Evolutionary conservation across 2,113 vertebrate species (phyloP).

Genomic region (Polypterus bichir): DNA sequence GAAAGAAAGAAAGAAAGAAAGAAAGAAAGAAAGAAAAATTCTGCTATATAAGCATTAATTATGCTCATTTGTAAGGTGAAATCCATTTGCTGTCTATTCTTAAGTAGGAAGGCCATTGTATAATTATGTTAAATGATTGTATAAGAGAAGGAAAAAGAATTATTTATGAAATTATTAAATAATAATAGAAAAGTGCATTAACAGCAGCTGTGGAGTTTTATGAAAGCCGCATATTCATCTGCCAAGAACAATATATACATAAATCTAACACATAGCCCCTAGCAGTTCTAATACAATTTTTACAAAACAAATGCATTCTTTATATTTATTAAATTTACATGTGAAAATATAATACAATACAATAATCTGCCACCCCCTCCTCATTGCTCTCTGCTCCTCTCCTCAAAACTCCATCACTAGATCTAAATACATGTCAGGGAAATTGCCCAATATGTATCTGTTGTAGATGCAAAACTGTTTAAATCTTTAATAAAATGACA

Average conservation of each 20-base stretch:
- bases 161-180: no score
- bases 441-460: slow-evolving; percentile 44
- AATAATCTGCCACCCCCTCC: slow-evolving; percentile 21
- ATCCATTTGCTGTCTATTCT: no score
- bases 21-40: slow-evolving; percentile 19
- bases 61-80: no score
- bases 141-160: no score
- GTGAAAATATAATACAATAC: slow-evolving; percentile 36
- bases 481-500: slow-evolving; percentile 54
- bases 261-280: slow-evolving; percentile 23
- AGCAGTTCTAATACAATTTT: slow-evolving; percentile 21
- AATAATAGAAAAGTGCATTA: no score
- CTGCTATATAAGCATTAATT: slow-evolving; percentile 16
- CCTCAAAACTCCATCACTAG: slow-evolving; percentile 24
- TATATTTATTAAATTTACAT: slow-evolving; percentile 43
- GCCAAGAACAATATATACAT: slow-evolving; percentile 25
- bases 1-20: slow-evolving; percentile 20
- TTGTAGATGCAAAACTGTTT: slow-evolving; percentile 47
- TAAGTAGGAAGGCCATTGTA: no score
- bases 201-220: slow-evolving; percentile 7
- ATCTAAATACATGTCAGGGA: slow-evolving; percentile 32
- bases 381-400: slow-evolving; percentile 8
- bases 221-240: slow-evolving; percentile 20
- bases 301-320: slow-evolving; percentile 36
- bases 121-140: no score